Conservation (phyloP, 2,888 invertebrate species). For the Eubasilissa splendida region DNA sequence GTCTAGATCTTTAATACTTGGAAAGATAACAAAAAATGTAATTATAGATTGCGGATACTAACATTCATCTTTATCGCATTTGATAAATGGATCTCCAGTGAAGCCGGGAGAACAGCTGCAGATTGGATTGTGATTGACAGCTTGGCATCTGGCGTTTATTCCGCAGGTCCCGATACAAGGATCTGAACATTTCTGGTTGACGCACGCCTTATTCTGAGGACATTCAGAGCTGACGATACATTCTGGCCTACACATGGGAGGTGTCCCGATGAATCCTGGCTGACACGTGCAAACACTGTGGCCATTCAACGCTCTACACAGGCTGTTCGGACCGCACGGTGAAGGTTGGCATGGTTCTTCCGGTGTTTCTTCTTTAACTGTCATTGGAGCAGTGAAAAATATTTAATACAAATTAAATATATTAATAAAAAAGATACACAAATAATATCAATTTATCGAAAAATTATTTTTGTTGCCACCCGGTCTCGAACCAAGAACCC, state of each 20-base stretch:
- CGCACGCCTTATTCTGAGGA: conserved; percentile 84
- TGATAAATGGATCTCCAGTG: conserved; percentile 86
- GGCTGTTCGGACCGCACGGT: conserved; percentile 89
- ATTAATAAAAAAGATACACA: no score
- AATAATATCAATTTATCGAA: no score
- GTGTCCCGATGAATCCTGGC: conserved; percentile 81
- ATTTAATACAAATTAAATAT: no score
- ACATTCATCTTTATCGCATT: conserved; percentile 79
- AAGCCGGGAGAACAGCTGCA: conserved; percentile 86
- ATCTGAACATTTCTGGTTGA: conserved; percentile 85
- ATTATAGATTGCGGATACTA: conserved; percentile 62
- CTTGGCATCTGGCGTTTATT: conserved; percentile 85
- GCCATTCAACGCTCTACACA: conserved; percentile 82
- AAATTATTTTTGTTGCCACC: no score
- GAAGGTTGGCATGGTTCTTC: conserved; percentile 82
- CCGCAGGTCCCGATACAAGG: conserved; percentile 89
- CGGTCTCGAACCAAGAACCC: no score
- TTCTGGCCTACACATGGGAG: conserved; percentile 86
- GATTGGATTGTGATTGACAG: conserved; percentile 89
- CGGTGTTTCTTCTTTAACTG: conserved; percentile 61
- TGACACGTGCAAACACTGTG: conserved; percentile 89
- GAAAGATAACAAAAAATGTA: conserved; percentile 13
- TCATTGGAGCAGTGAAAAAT: not conserved
- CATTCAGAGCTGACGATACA: conserved; percentile 90
- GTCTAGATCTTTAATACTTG: no score